phyloP scores from a whole-genome alignment of 2,113 vertebrate genomes.

The Steatornis caripensis region DNA sequence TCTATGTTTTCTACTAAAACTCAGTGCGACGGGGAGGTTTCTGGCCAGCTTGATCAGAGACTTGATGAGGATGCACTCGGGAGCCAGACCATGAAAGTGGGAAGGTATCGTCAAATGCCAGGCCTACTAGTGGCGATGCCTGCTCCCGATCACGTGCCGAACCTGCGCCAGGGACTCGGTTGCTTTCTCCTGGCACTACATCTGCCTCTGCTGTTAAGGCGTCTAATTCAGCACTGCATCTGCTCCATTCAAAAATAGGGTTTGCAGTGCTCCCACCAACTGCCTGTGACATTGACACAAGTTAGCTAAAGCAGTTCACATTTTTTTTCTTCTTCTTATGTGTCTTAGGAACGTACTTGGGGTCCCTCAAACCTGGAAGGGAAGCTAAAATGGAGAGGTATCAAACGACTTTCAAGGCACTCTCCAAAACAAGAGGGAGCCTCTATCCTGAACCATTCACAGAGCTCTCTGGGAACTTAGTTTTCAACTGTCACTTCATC shows the following conservation, averaged over 20 bases:
- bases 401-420: background rate
- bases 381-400: background rate
- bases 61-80: rapidly evolving
- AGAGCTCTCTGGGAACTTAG: background rate
- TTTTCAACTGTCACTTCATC: constrained; percentile 23
- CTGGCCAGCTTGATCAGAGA: background rate
- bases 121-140: rapidly evolving
- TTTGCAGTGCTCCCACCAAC: background rate
- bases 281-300: background rate
- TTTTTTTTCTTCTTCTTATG: background rate
- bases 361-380: background rate
- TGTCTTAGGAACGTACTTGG: background rate
- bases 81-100: background rate
- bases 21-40: background rate
- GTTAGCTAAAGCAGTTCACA: background rate
- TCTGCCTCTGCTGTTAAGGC: background rate
- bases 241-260: background rate
- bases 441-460: background rate
- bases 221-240: background rate
- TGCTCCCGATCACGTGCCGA: background rate
- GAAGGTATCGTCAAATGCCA: background rate
- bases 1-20: background rate
- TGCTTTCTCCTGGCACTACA: background rate
- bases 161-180: background rate
- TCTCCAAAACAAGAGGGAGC: background rate